Base-by-base conservation (phyloP, 2,888 invertebrate species). In the Oscheius onirici region DNA sequence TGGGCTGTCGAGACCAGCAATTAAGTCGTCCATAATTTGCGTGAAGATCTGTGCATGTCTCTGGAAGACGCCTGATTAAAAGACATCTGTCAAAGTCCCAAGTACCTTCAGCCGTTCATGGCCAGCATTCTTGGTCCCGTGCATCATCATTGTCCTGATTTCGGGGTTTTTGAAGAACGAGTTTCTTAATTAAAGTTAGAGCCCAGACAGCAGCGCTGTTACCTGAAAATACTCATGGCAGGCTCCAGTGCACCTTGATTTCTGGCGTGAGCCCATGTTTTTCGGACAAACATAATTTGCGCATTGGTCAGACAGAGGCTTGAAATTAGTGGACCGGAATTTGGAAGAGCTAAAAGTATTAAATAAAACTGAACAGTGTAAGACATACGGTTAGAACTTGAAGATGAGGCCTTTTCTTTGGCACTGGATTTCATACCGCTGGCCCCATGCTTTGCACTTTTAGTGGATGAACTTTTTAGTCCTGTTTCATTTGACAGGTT, bases 101-200 rank as follows among this genome's bases (percentile, higher is more conserved):
- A 20, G 20, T 20, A 76, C 78, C 67, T 80, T 80, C 20, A 80
- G 67, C 46, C 80, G 60, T 41, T 80, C 80, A 49, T 80, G 78
- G 34, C 80, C 80, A 49, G 75, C 70, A 71, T 78, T 80, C 51
- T 80, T 80, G 3, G 78, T 72, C 24, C 80, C 80, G 54, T 76
- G 74, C 80, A 80, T 80, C 22, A 80, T 75, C 52, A 80, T 72
- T 20, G 73, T 72, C 11, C 80, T 70, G 15, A 80, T 78, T 49
- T 80, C 80, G 1, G 78, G 74, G 61, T 80, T 75, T 70, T 80
- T 80, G 74, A 80, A 80, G 34, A 80, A 78, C n/a, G 80, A 78
- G 46, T 80, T 78, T 11, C 79, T 73, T 13, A 58, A 70, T 54
- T 43, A n/a, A 20, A 34, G 15, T 57, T 34, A 28, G 34, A 34